These are phyloP conservation scores for Nephrotoma guestfalica DNA, from an alignment of 2,888 invertebrate genomes.

Conservation along the genomic window DNA sequence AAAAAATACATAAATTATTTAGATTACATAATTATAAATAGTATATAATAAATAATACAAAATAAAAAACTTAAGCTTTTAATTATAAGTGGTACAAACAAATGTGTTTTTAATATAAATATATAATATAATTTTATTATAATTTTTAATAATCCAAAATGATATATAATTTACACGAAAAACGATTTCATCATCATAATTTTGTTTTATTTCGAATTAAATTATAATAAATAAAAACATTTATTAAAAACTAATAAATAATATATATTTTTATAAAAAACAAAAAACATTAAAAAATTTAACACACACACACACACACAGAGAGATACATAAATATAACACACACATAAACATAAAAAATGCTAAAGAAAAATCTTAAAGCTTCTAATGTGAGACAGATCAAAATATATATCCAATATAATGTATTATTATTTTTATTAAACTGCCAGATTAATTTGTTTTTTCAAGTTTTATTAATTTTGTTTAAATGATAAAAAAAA, in stretches of 20 bases:
- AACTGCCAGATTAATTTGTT: background rate
- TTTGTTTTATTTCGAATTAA: background rate
- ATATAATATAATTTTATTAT: background rate
- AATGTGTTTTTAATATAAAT: background rate
- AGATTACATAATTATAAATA: background rate
- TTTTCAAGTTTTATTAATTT: background rate
- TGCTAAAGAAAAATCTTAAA: background rate
- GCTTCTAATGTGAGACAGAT: background rate
- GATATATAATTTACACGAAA: background rate
- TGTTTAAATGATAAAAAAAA: background rate
- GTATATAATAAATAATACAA: background rate
- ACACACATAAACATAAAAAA: background rate
- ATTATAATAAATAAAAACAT: background rate
- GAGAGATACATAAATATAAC: background rate
- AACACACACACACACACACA: background rate
- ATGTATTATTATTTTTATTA: background rate
- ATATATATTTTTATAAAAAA: background rate
- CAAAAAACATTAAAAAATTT: background rate
- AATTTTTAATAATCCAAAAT: background rate
- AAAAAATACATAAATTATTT: background rate
- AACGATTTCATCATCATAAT: background rate
- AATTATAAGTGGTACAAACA: background rate
- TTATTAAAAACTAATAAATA: background rate
- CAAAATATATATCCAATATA: background rate
- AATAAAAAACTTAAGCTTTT: background rate